Evolutionary conservation across 2,113 vertebrate species (phyloP), one percentile per base, ranked within the genome.

Genomic region (Monopterus albus): DNA sequence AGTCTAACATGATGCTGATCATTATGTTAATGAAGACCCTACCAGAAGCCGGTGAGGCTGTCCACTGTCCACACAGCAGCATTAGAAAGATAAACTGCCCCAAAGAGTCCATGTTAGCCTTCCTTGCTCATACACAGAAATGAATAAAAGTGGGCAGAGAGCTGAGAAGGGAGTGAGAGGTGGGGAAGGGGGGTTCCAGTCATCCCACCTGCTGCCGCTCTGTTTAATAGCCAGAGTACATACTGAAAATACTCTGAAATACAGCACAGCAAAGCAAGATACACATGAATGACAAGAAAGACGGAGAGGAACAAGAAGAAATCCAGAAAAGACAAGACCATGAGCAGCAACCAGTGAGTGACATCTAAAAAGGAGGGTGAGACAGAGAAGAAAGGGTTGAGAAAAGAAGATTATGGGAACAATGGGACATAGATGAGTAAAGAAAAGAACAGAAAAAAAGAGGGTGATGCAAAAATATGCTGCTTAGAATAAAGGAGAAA

Each of bases 81-180:
- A 85, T 53, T 26, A 88, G 38, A 43, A 82, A 60, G 53, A 87
- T 66, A 57, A 84, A 86, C 61, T 88, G 71, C 72, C 77, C 70
- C 79, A 83, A 62, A 75, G 47, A 78, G 64, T 90, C 90, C 92
- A 93, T 93, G 81, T 83, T 86, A 82, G 63, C 47, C 72, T 60
- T 29, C 35, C 65, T 71, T 63, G 55, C 47, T 88, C 87, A 88
- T 84, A 78, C 72, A 84, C 75, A 82, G 58, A 75, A 87, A 82
- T 84, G 87, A 81, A 78, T 74, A 58, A 78, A 64, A 36, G 72
- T 28, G 45, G 69, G 81, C 57, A 39, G 74, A 69, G 73, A 72
- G 72, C 83, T 85, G 85, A 76, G 46, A 78, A 79, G 70, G 50
- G 21, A 84, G 60, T 20, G 77, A 29, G 70, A 21, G 31, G 47